phyloP scores from a whole-genome alignment of 2,113 vertebrate species.

The Etia nguti region DNA sequence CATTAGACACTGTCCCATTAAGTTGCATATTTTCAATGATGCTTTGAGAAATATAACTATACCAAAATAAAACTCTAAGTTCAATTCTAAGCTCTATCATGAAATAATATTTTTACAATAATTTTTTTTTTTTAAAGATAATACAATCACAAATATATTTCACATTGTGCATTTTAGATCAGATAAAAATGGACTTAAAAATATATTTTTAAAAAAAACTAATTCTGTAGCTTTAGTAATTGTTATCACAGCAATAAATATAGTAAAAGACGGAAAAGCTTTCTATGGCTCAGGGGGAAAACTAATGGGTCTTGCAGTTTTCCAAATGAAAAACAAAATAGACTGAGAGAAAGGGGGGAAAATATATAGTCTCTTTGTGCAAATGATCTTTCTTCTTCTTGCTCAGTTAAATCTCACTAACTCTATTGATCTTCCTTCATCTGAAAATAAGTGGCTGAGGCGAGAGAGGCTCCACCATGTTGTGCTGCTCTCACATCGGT shows the following conservation, averaged over 20 bases:
- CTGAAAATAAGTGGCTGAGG: slow-evolving; percentile 27
- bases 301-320: background rate
- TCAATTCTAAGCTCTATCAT: background rate
- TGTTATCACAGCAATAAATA: background rate
- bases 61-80: background rate
- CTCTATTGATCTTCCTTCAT: slow-evolving; percentile 45
- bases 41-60: background rate
- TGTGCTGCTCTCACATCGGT: slow-evolving; percentile 6
- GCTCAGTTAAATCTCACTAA: slow-evolving; percentile 34
- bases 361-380: background rate
- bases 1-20: background rate
- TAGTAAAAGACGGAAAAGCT: background rate
- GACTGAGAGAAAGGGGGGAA: background rate
- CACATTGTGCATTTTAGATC: background rate
- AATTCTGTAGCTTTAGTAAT: background rate
- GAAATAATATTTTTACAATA: background rate
- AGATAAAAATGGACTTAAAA: background rate
- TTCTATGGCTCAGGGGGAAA: background rate
- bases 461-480: slow-evolving; percentile 11
- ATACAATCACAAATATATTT: background rate
- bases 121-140: background rate
- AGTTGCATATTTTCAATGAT: background rate
- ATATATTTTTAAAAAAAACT: background rate
- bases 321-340: background rate
- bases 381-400: background rate